phyloP scores from a whole-genome alignment of 2,113 vertebrate species.

The Oncorhynchus masou region DNA sequence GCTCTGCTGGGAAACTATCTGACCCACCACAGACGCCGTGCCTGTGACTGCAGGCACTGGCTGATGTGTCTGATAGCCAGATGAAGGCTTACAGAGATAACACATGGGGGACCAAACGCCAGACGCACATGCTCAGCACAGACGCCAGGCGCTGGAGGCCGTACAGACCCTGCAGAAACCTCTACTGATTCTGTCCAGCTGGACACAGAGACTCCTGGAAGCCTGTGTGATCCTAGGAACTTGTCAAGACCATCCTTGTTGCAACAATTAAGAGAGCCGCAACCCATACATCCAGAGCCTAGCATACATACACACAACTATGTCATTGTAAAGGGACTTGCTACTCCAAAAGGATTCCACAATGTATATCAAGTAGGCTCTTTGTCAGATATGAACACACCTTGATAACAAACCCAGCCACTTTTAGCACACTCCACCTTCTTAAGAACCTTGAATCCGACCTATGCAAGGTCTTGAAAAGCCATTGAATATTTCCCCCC shows the following conservation, averaged over 20 bases:
- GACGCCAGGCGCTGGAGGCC: slow-evolving; percentile 17
- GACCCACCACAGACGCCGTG: slow-evolving; percentile 10
- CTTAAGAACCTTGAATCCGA: background rate
- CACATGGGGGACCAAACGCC: too few species aligned
- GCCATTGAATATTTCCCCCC: too few species aligned
- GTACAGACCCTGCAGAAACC: slow-evolving; percentile 22
- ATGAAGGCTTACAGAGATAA: slow-evolving; percentile 27
- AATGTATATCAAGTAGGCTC: background rate
- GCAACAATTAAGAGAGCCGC: background rate
- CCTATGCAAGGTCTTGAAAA: too few species aligned
- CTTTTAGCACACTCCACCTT: background rate
- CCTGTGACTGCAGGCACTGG: slow-evolving; percentile 12
- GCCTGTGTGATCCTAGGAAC: slow-evolving; percentile 36
- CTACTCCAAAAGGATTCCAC: slow-evolving; percentile 1
- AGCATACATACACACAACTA: background rate
- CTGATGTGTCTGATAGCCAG: background rate
- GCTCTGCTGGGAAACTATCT: slow-evolving; percentile 26
- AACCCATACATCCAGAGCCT: background rate
- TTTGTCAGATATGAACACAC: background rate
- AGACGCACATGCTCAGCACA: background rate
- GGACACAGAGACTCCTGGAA: slow-evolving; percentile 28
- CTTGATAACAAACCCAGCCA: background rate
- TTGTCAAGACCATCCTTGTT: slow-evolving; percentile 17
- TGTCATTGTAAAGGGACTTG: background rate
- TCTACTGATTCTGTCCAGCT: slow-evolving; percentile 33